Conservation (phyloP, 2,888 invertebrate species). For the Acanthococcus lagerstroemiae region DNA sequence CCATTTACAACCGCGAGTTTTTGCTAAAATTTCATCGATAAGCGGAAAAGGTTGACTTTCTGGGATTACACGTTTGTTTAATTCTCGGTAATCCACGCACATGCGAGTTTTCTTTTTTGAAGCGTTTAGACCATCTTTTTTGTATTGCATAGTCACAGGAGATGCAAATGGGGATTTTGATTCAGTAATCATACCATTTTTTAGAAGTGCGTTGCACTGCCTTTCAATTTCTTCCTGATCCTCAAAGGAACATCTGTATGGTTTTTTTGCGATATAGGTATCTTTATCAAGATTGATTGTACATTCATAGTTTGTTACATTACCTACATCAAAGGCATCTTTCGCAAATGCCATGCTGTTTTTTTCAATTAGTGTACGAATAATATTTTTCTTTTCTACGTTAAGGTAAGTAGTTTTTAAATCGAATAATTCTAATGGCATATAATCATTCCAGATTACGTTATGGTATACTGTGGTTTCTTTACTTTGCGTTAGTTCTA, state of each 20-base stretch:
- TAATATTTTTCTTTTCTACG: neutral
- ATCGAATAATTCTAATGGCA: neutral
- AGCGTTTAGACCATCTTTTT: slow-evolving; percentile 1
- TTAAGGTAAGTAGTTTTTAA: neutral
- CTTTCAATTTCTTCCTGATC: slow-evolving; percentile 21
- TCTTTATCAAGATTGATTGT: neutral
- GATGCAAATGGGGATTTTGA: slow-evolving; percentile 21
- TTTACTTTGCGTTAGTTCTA: neutral
- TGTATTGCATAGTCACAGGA: slow-evolving; percentile 10
- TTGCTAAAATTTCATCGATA: slow-evolving; percentile 2
- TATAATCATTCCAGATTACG: neutral
- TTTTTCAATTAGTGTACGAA: neutral
- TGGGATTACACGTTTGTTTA: neutral
- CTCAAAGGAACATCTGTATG: slow-evolving; percentile 16
- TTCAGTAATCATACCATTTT: slow-evolving; percentile 11
- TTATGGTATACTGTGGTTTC: neutral
- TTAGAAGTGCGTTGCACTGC: slow-evolving; percentile 8
- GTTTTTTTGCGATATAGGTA: slow-evolving; percentile 14
- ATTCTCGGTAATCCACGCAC: slow-evolving; percentile 2
- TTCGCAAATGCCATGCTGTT: neutral
- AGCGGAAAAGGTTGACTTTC: slow-evolving; percentile 9
- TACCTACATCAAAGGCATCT: neutral
- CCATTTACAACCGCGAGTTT: slow-evolving; percentile 39
- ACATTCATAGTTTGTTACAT: neutral
- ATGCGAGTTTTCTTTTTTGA: slow-evolving; percentile 4